Base-by-base conservation (phyloP, 2,113 vertebrate species). In the Grammomys surdaster region DNA sequence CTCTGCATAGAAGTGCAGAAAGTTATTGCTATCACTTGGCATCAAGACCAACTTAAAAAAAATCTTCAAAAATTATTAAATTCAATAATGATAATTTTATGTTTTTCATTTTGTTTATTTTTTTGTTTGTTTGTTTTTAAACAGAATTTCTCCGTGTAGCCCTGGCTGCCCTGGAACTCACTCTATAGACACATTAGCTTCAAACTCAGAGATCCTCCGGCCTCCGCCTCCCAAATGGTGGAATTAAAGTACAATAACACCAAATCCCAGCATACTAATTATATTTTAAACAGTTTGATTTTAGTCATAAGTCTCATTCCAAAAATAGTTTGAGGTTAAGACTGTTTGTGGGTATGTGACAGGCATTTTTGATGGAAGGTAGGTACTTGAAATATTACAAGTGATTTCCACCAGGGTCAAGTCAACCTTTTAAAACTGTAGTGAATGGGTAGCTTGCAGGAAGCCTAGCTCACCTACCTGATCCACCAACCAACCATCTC, bases 401-500 rank as follows among this genome's bases (percentile, higher is more conserved):
- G 4, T 73, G 17, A 93, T 80, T 92, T 91, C 60, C 82, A 48
- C 0, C 76, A 48, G 8, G 4, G 24, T 73, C 82, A 69, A 92
- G 36, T 87, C 36, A 69, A 2, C 40, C 51, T n/a, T 96, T 56
- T 22, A 80, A 63, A 78, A 63, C 36, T 67, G 5, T 40, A 93
- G 12, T 48, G 78, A 84, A 63, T 33, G 17, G 40, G 14, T n/a
- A 60, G 80, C 20, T 11, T 76, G 22, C 43, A 86, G 22, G 22
- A 91, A 94, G 43, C 72, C 46, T 89, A 46, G n/a, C 31, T 88
- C n/a, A 91, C 82, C 69, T 48, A 72, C 46, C 67, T 89, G 58
- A 33, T 77, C 3, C 14, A 46, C 28, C 24, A 84, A 69, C 81
- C 46, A 80, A 3, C 17, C 22, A 84, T 58, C 48, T 20, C 26